Conservation (phyloP, 2,797 vertebrate genomes). For the Leuciscus waleckii region DNA sequence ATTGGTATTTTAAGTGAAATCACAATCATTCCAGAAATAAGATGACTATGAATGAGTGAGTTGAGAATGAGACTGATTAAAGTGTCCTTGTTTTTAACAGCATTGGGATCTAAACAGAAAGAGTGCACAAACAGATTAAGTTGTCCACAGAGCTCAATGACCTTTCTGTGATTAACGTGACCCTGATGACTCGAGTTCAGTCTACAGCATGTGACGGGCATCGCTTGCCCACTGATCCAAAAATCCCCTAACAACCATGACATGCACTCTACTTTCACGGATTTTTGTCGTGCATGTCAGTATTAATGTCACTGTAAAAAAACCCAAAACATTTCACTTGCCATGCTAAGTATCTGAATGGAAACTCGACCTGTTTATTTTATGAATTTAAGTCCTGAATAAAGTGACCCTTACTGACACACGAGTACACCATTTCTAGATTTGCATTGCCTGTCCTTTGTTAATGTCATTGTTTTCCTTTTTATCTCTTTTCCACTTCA, state of each 20-base stretch:
- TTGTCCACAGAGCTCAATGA: conserved; percentile 4
- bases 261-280: background rate
- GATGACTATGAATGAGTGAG: conserved; percentile 7
- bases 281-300: background rate
- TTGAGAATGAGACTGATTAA: background rate
- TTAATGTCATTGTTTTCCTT: conserved; percentile 44
- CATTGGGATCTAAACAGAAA: background rate
- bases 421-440: background rate
- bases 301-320: background rate
- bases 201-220: background rate
- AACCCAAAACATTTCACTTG: background rate
- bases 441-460: conserved; percentile 10
- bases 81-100: conserved; percentile 1
- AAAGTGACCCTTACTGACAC: background rate
- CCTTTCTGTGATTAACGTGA: conserved; percentile 45
- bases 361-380: background rate
- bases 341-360: background rate
- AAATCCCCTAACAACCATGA: conserved; percentile 10
- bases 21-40: background rate
- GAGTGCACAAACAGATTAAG: conserved; percentile 1
- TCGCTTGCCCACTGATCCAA: conserved; percentile 3
- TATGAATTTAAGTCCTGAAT: conserved; percentile 1
- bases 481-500: conserved; percentile 44
- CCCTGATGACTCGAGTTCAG: conserved; percentile 22
- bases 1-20: background rate